Evolutionary conservation across 2,888 invertebrate genomes (phyloP).

Genomic region (Orthosia cruda): DNA sequence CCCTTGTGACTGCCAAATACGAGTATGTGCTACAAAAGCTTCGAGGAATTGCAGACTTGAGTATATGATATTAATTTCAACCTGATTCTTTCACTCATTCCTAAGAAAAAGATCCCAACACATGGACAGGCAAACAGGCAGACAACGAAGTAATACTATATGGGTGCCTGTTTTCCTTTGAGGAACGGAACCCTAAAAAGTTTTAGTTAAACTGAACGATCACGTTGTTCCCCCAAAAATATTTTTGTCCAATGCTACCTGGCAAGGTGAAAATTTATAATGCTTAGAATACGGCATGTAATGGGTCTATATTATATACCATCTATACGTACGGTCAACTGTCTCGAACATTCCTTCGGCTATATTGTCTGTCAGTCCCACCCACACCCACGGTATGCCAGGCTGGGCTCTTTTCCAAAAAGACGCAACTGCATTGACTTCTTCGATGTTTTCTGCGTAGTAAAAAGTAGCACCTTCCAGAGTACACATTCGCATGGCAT

Average conservation of each 20-base stretch:
- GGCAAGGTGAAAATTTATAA: no score
- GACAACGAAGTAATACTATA: no score
- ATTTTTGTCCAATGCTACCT: background rate
- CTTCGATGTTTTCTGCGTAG: constrained; percentile 78
- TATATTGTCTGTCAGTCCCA: constrained; percentile 76
- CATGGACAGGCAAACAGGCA: no score
- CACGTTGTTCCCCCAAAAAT: background rate
- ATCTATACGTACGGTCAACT: constrained; percentile 22
- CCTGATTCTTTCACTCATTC: background rate
- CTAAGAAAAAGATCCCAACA: no score
- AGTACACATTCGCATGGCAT: constrained; percentile 78
- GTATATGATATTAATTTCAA: no score
- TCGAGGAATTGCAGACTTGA: no score
- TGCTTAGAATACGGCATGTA: no score
- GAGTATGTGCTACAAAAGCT: no score
- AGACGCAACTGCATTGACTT: constrained; percentile 72
- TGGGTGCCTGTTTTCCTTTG: background rate
- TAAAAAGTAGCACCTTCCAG: constrained; percentile 81
- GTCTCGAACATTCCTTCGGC: constrained; percentile 29
- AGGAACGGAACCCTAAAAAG: background rate
- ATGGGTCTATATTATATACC: no score
- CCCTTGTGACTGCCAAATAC: no score
- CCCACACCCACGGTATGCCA: constrained; percentile 63
- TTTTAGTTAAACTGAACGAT: background rate
- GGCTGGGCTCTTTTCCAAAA: constrained; percentile 75